Evolutionary conservation across 2,797 vertebrate species (phyloP).

Genomic region (Okamejei kenojei): DNA sequence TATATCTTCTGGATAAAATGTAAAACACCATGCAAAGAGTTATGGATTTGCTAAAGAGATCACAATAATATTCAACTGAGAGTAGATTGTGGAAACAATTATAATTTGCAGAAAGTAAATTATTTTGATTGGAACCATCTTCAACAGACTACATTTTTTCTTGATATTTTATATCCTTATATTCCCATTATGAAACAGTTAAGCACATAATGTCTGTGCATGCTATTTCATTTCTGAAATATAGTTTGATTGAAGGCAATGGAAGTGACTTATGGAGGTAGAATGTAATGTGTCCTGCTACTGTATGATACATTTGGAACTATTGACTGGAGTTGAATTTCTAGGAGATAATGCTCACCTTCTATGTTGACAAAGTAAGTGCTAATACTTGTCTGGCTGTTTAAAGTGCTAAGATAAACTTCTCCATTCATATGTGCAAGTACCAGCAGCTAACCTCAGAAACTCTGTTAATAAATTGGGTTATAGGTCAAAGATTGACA

Average conservation of each 20-base stretch:
- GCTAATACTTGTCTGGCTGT: background rate
- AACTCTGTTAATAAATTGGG: background rate
- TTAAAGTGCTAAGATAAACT: background rate
- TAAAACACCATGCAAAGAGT: background rate
- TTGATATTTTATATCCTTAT: background rate
- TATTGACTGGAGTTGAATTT: no score
- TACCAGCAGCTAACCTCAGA: background rate
- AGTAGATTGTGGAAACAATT: background rate
- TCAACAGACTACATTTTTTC: background rate
- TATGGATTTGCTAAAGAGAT: background rate
- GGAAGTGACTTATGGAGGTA: no score
- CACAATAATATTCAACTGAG: background rate
- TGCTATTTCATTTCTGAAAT: no score
- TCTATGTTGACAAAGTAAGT: background rate
- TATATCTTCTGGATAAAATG: background rate
- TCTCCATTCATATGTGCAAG: background rate
- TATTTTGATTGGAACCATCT: background rate
- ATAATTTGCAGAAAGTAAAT: background rate
- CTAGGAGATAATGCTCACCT: no score
- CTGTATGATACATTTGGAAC: no score
- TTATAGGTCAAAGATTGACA: background rate
- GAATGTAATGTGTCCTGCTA: no score
- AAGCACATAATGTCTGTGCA: no score
- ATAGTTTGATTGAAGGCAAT: no score
- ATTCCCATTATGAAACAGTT: no score